Evolutionary conservation across 1,140 invertebrate species (phyloP).

Genomic region (Polyergus mexicanus): DNA sequence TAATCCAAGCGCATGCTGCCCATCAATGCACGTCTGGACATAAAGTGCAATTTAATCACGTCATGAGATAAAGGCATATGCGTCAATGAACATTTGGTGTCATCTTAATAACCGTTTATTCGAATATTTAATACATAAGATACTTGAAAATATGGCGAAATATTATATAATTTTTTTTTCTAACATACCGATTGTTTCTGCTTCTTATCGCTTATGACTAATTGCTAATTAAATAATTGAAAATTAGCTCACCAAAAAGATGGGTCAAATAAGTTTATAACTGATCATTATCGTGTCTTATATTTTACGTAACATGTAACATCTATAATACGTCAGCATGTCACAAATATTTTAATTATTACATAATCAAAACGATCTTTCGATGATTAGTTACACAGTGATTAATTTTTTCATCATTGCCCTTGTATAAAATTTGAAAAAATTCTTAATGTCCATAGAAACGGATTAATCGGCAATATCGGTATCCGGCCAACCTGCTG

Average conservation of each 20-base stretch:
- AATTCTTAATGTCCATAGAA: slow-evolving; percentile 6
- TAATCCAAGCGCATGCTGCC: not conserved
- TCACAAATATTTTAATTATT: not conserved
- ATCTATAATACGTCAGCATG: not conserved
- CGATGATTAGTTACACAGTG: not conserved
- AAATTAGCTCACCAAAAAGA: not conserved
- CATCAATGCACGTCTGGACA: slow-evolving; percentile 20
- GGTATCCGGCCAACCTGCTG: slow-evolving; percentile 69
- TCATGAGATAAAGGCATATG: slow-evolving; percentile 40
- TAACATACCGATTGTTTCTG: not conserved
- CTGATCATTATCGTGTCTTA: not conserved
- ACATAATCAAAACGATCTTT: not conserved
- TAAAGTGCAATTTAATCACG: slow-evolving; percentile 38
- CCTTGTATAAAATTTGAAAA: not conserved
- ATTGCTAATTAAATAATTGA: not conserved
- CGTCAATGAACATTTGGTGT: not conserved
- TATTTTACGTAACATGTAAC: not conserved
- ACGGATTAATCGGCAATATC: slow-evolving; percentile 33
- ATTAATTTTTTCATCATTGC: not conserved
- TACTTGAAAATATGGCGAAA: not conserved
- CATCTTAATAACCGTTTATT: slow-evolving; percentile 43
- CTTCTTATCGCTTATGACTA: not conserved
- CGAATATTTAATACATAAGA: not conserved
- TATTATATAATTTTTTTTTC: slow-evolving; percentile 1
- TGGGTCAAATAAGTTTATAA: not conserved